Percentiles rank a stretch among this genome's conserved stretches.
Conservation (phyloP, 1,140 invertebrate species). For the Camponotus vicinus region DNA sequence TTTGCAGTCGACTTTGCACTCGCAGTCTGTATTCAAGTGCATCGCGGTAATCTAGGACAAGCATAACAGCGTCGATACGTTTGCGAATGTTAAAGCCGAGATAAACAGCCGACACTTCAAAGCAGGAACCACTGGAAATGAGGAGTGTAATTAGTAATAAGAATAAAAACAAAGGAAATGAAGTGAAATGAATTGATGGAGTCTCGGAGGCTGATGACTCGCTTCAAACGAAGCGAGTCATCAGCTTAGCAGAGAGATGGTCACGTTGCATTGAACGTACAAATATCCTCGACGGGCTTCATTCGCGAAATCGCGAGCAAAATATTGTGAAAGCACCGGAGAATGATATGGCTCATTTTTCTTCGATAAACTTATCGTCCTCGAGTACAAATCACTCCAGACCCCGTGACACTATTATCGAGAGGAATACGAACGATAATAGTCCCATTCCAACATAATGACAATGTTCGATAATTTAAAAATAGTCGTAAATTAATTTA, state of each 20-base stretch:
- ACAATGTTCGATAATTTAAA: neutral
- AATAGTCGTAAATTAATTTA: slow-evolving; percentile 1
- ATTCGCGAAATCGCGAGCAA: too few relatives aligned
- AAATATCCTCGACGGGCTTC: neutral
- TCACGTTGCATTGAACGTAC: neutral
- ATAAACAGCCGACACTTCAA: slow-evolving; percentile 23
- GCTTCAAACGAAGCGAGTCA: neutral
- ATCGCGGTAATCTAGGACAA: neutral
- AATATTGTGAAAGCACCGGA: neutral
- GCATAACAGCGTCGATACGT: neutral
- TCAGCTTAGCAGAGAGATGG: neutral
- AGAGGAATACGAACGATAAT: neutral
- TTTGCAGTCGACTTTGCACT: neutral
- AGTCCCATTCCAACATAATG: neutral
- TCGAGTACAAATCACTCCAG: neutral
- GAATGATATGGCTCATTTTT: neutral
- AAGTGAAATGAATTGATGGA: neutral
- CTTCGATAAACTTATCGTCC: slow-evolving; percentile 13
- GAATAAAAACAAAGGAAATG: neutral
- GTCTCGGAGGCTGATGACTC: neutral
- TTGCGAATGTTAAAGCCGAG: neutral
- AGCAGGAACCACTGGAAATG: slow-evolving; percentile 3
- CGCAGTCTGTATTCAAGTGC: neutral
- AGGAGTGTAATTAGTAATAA: neutral
- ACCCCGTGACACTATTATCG: neutral